phyloP scores from a whole-genome alignment of 2,113 vertebrate species.

The Columba janthina region DNA sequence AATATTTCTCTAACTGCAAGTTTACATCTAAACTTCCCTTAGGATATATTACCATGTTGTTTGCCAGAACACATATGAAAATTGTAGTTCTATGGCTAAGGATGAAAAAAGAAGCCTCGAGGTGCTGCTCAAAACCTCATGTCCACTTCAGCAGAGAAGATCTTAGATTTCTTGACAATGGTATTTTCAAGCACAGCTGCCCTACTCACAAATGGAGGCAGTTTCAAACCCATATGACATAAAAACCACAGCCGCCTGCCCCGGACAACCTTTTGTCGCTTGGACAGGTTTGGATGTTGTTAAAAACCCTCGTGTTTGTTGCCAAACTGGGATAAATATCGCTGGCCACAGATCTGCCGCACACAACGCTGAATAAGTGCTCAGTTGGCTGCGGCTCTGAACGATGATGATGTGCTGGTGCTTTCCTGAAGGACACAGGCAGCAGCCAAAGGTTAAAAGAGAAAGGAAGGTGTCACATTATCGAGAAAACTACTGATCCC shows the following conservation, averaged over 20 bases:
- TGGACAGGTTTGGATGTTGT: not conserved
- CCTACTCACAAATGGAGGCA: rapidly evolving
- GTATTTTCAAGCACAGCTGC: not conserved
- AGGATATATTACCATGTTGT: not conserved
- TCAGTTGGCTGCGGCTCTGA: no score
- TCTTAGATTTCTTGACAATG: not conserved
- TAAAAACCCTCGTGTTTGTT: not conserved
- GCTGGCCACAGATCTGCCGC: not conserved
- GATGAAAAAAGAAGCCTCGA: not conserved
- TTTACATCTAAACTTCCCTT: not conserved
- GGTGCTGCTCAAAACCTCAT: not conserved
- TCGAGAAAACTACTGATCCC: not conserved
- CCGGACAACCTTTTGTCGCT: not conserved
- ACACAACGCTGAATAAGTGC: not conserved
- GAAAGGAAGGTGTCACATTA: not conserved
- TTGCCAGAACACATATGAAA: not conserved
- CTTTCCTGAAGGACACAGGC: not conserved
- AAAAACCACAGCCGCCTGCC: not conserved
- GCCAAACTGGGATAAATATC: not conserved
- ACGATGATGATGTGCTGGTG: not conserved
- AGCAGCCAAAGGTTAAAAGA: not conserved
- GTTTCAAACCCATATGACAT: not conserved
- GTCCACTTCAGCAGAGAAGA: not conserved
- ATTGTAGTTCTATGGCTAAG: not conserved
- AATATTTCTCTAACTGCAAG: not conserved